Evolutionary conservation across 2,888 invertebrate genomes (phyloP), one percentile per base, ranked within the genome.

Genomic region (Junonia oenone): DNA sequence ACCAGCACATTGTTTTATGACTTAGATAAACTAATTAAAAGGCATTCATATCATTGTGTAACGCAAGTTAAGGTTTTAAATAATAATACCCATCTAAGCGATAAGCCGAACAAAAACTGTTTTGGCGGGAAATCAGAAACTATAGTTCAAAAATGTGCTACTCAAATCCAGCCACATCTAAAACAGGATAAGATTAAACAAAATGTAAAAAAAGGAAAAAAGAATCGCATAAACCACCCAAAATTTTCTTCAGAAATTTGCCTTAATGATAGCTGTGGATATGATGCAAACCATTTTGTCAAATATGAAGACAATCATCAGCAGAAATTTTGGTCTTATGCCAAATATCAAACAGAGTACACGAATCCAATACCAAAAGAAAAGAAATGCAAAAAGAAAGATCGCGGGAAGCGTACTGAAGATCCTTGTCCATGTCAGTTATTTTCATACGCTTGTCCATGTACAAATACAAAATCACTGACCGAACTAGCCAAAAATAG

Each of bases 1-100:
- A 75, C 73, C 1, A 88, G 87, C 61, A 88, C 86, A 8, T 67
- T 86, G 61, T 89, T 86, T 61, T 88, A 74, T 51, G 87, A 89
- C 68, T 68, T 89, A 52, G 88, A 88, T 58, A 76, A 78, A 14
- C 68, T 85, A 56, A 76, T 75, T 6, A 84, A 81, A 65, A 75
- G 77, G 50, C 80, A 83, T 61, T 88, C 88, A 11, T 80, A 78
- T 59, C 75, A 80, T 61, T 76, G 71, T 63, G 55, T 78, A 1
- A 65, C 73, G 38, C 76, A 78, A 45, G 14, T 72, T 0, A 69
- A 61, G 50, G 15, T 61, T 13, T 75, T 78, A 1, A 76, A 75
- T 56, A 66, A 58, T 48, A 29, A 61, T 26, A 67, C 67, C 61
- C n/a, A n/a, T n/a, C n/a, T n/a, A n/a, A 71, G 63, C 52, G 55